Evolutionary conservation across 1,140 invertebrate genomes (phyloP), one percentile per base, ranked within the genome.

Genomic region (Trissolcus basalis): DNA sequence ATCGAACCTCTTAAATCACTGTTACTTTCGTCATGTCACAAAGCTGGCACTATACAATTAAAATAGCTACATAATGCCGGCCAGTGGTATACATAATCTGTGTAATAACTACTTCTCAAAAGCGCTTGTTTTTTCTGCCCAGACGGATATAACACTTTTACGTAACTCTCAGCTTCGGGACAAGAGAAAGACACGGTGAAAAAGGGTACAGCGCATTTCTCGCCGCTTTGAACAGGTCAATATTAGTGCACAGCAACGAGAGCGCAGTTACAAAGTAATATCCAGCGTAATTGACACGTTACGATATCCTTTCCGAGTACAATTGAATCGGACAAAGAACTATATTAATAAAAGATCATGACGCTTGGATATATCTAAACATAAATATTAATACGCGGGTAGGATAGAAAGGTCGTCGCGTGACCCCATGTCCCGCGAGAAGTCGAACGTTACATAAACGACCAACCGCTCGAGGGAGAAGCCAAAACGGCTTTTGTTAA

Each of bases 11-110:
- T 9, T 56, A 61, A 70, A 58, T 71, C 59, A 71, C 59, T 71
- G 27, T 70, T 56, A 56, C 67, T 56, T 56, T 70, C 47, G 47
- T 47, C 54, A 14, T 16, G 43, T n/a, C 43, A 47, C 48, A 60
- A 55, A 35, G 32, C 41, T 9, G 45, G 27, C 63, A 44, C 11
- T 1, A 0, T 47, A 15, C 50, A 67, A 73, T 73, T 65, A 73
- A 60, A 55, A 27, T 27, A 27, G 6, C 19, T 27, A 27, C 19
- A 27, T 27, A 27, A 27, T 27, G 2, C 9, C 36, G 36, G 9
- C 36, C 36, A 39, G 9, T 8, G 36, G n/a, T 39, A 12, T 58
- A 73, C 50, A 61, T 61, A 67, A 61, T 49, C 56, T 50, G 48
- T 39, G 39, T 54, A 67, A 74, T 56, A 67, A 59, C 39, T 16